Percentiles rank a stretch among this genome's conserved stretches.
Conservation (phyloP, 1,140 invertebrate genomes). For the Pseudomyrmex pallidus region DNA sequence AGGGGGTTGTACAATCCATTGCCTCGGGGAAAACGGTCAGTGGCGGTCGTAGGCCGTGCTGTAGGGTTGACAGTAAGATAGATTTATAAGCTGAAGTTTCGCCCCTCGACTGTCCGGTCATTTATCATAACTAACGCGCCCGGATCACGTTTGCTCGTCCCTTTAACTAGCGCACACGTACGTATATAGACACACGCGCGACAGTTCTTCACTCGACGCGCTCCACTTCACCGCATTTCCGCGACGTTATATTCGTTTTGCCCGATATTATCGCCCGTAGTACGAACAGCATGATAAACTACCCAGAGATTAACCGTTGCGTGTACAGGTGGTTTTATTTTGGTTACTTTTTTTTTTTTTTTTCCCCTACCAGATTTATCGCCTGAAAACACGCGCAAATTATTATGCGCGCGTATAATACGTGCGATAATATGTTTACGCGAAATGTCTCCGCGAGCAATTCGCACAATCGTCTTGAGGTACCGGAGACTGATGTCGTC, state of each 20-base stretch:
- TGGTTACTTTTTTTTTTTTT: background rate
- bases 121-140: conserved; percentile 52
- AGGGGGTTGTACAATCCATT: conserved; percentile 16
- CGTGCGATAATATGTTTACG: no score
- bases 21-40: conserved; percentile 40
- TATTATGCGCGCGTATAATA: no score
- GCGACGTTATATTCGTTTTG: conserved; percentile 1
- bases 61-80: conserved; percentile 35
- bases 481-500: no score
- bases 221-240: conserved; percentile 25
- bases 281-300: conserved; percentile 9
- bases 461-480: no score
- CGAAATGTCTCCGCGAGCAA: no score
- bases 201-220: conserved; percentile 29
- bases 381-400: no score
- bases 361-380: background rate
- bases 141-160: conserved; percentile 47
- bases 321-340: background rate
- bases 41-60: conserved; percentile 42
- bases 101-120: background rate
- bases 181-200: conserved; percentile 26
- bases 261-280: conserved; percentile 10
- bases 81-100: conserved; percentile 57
- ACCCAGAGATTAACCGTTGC: background rate
- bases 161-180: conserved; percentile 39